These are phyloP conservation scores for Melanotaenia duboulayi DNA, from an alignment of 2,113 vertebrate species.

Conservation along the genomic window DNA sequence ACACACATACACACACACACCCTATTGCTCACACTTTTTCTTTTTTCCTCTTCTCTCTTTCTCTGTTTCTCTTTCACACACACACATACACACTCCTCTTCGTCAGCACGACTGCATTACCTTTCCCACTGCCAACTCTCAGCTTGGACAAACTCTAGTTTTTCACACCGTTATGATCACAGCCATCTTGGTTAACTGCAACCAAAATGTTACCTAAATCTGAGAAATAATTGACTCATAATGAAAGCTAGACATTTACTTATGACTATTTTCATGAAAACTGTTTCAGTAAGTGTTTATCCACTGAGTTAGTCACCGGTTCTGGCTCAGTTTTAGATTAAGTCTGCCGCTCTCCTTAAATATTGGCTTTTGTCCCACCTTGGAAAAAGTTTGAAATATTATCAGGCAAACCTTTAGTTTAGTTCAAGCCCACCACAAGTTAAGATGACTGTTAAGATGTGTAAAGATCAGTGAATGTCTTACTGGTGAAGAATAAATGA, in stretches of 20 bases:
- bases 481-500: too few species aligned
- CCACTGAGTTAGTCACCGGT: conserved; percentile 1
- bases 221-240: neutral
- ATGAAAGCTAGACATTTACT: neutral
- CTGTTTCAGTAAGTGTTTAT: conserved; percentile 4
- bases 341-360: neutral
- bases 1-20: neutral
- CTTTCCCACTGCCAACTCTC: conserved; percentile 60
- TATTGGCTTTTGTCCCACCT: neutral
- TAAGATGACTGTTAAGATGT: too few species aligned
- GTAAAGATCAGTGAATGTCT: too few species aligned
- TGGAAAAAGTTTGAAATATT: too few species aligned
- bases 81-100: conserved; percentile 37
- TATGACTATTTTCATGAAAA: neutral
- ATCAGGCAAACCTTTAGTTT: too few species aligned
- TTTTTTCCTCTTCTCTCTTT: conserved; percentile 17
- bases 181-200: conserved; percentile 13
- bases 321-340: neutral
- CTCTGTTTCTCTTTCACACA: neutral
- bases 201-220: conserved; percentile 17
- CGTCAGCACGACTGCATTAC: conserved; percentile 73
- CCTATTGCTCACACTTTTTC: conserved; percentile 27
- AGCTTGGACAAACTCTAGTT: conserved; percentile 27
- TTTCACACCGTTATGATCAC: conserved; percentile 16
- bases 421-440: too few species aligned